These are phyloP conservation scores for Solenopsis fugax DNA, from an alignment of 1,140 invertebrate genomes.

Conservation along the genomic window DNA sequence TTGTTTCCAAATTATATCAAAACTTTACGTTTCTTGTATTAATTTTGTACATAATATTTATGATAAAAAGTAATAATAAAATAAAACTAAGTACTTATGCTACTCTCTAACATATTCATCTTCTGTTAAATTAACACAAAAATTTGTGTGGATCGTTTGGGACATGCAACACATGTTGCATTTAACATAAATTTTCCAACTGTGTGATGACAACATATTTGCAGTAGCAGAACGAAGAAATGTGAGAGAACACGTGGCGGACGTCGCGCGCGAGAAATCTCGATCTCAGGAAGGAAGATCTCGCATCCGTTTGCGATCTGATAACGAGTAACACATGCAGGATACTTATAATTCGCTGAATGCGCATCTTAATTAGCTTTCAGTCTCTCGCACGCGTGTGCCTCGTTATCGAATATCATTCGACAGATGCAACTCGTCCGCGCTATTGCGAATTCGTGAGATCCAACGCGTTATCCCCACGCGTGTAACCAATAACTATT, in stretches of 20 bases:
- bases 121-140: too few species aligned
- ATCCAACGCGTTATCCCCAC: too few species aligned
- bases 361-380: conserved; percentile 54
- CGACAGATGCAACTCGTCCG: conserved; percentile 1
- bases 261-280: conserved; percentile 42
- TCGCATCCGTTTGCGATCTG: conserved; percentile 21
- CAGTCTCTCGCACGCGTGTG: background rate
- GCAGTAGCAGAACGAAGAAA: conserved; percentile 6
- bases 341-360: conserved; percentile 60
- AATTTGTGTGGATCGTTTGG: too few species aligned
- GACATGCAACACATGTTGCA: too few species aligned
- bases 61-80: too few species aligned
- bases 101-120: too few species aligned
- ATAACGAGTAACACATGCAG: conserved; percentile 32
- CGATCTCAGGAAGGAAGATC: conserved; percentile 32
- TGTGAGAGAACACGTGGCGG: background rate
- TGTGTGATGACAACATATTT: background rate
- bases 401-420: conserved; percentile 55
- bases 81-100: too few species aligned
- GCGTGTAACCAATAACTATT: background rate
- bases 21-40: too few species aligned
- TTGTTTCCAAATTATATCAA: too few species aligned
- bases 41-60: too few species aligned
- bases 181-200: too few species aligned
- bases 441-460: conserved; percentile 23